Evolutionary conservation across 2,113 vertebrate species (phyloP).

Genomic region (Anseranas semipalmata): DNA sequence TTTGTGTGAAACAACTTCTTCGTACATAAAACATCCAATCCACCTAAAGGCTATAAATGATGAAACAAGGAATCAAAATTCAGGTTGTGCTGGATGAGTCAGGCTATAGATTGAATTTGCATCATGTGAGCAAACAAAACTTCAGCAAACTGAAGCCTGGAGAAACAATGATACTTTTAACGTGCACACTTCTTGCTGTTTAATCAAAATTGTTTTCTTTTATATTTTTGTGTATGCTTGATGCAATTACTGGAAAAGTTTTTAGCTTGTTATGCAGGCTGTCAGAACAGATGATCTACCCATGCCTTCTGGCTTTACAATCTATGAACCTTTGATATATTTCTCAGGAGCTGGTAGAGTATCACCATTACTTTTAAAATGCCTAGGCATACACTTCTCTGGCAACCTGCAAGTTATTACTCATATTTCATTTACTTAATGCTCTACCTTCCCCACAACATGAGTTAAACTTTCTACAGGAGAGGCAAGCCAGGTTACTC

Average conservation of each 20-base stretch:
- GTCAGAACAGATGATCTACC: conserved; percentile 63
- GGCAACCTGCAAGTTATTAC: conserved; percentile 39
- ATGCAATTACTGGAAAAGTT: conserved; percentile 59
- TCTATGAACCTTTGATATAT: conserved; percentile 47
- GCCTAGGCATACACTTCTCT: conserved; percentile 26
- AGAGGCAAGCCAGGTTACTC: background rate
- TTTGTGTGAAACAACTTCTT: background rate
- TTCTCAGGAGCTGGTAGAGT: conserved; percentile 31
- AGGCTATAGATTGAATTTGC: conserved; percentile 1
- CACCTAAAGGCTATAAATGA: conserved; percentile 9
- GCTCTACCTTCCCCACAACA: conserved; percentile 9
- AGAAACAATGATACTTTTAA: background rate
- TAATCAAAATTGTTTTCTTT: conserved; percentile 64
- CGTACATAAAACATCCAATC: background rate
- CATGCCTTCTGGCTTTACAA: conserved; percentile 56
- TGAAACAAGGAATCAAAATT: conserved; percentile 13
- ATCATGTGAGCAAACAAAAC: conserved; percentile 46
- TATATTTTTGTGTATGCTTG: conserved; percentile 29
- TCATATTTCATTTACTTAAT: conserved; percentile 57
- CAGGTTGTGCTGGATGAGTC: background rate
- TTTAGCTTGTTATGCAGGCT: conserved; percentile 59
- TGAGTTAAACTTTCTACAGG: conserved; percentile 16
- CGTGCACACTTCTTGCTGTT: background rate
- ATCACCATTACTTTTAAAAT: conserved; percentile 40
- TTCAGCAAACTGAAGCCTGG: conserved; percentile 14